Evolutionary conservation across 2,888 invertebrate species (phyloP).

Genomic region (Papilio elwesi): DNA sequence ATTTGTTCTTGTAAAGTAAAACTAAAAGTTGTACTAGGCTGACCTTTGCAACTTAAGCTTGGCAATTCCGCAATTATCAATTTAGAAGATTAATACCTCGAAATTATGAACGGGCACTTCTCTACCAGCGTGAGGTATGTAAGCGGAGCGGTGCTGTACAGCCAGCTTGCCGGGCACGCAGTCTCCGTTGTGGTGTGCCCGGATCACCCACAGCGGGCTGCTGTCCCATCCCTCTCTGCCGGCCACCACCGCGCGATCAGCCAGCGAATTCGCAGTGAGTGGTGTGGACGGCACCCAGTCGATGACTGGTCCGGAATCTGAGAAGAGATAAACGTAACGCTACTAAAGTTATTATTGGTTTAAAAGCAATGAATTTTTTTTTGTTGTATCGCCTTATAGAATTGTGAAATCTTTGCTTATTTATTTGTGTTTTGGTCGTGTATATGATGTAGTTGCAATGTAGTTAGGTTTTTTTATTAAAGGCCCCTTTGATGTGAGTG

Average conservation of each 20-base stretch:
- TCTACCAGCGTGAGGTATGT: slow-evolving; percentile 65
- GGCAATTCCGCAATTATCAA: too few species aligned
- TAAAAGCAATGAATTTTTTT: too few species aligned
- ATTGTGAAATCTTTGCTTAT: too few species aligned
- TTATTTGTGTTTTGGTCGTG: too few species aligned
- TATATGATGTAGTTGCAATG: too few species aligned
- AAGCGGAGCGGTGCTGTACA: slow-evolving; percentile 68
- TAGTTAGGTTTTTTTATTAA: too few species aligned
- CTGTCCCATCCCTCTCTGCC: slow-evolving; percentile 77
- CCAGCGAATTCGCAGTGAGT: slow-evolving; percentile 54
- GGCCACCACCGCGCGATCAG: slow-evolving; percentile 65
- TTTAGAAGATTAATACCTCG: slow-evolving; percentile 59
- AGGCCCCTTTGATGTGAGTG: too few species aligned
- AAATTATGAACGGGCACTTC: slow-evolving; percentile 76
- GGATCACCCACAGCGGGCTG: slow-evolving; percentile 75
- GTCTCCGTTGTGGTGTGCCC: slow-evolving; percentile 72
- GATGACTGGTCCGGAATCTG: slow-evolving; percentile 47
- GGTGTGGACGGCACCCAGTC: slow-evolving; percentile 70
- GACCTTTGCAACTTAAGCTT: too few species aligned
- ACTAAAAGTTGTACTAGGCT: too few species aligned
- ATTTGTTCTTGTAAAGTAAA: too few species aligned
- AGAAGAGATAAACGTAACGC: slow-evolving; percentile 30
- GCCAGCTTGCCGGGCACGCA: slow-evolving; percentile 75
- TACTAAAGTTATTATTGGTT: not conserved
- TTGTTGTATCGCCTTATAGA: too few species aligned